Evolutionary conservation across 2,888 invertebrate genomes (phyloP), one percentile per base, ranked within the genome.

Genomic region (Cephalotes varians): DNA sequence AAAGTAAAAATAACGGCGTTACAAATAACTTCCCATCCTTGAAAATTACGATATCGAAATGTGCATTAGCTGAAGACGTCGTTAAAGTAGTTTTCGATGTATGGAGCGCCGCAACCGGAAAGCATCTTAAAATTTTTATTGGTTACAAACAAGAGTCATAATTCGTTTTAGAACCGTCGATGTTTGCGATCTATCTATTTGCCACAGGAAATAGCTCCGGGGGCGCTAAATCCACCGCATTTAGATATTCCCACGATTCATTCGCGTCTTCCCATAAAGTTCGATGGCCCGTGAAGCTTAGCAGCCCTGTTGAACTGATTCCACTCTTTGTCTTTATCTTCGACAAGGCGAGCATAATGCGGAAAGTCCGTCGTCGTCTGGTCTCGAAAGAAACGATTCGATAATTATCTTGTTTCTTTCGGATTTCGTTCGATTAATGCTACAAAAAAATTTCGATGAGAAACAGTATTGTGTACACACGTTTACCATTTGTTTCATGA

Each of bases 231-330:
- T 87, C 85, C 87, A 31, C 67, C 86, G 87, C 90, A 87, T 90
- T 89, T 86, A 86, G 86, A 82, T 84, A 85, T 88, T 91, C 90
- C 87, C 91, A 92, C 90, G 90, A 91, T 91, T 89, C 86, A 87
- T 91, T 81, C 87, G 85, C 89, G 83, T 87, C 77, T 81, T 72
- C 86, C 87, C 86, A 87, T 92, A 90, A 91, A 92, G 88, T 88
- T 92, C 91, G 90, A 91, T 91, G 91, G 87, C 62, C 90, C 90
- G 89, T 91, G 89, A 90, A 92, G 88, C 84, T 73, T 82, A 73
- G 74, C 74, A 71, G 74, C 71, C 74, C 77, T 71, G 54, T 69
- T 74, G 67, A 71, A 79, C 49, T 28, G 31, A 47, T 47, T 62
- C 71, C 79, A 65, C 58, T 81, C 86, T 86, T 74, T 84, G 79